Evolutionary conservation across 2,113 vertebrate genomes (phyloP).

Genomic region (Elephantulus edwardii): DNA sequence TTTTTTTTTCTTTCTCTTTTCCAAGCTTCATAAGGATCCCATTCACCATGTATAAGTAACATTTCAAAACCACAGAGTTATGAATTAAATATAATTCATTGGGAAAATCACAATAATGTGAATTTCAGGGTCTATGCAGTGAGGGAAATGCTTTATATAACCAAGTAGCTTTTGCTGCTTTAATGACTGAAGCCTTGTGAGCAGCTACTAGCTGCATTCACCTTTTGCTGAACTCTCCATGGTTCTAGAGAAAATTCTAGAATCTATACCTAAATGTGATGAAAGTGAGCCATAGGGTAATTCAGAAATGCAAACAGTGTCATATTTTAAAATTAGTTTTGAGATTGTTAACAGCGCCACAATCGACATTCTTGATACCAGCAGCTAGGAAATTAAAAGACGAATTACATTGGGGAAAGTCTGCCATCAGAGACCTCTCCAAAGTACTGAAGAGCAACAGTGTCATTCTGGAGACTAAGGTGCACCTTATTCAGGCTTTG

Average conservation of each 20-base stretch:
- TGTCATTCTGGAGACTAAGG: no score
- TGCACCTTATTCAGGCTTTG: no score
- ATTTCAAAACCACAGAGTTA: neutral
- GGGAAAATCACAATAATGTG: neutral
- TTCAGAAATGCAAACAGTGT: no score
- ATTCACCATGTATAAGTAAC: neutral
- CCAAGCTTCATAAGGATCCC: neutral
- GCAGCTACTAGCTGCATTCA: neutral
- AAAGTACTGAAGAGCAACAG: no score
- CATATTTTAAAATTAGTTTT: no score
- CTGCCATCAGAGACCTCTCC: no score
- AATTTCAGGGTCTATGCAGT: neutral
- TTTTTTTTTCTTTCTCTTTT: neutral
- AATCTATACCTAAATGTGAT: neutral
- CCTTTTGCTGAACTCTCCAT: neutral
- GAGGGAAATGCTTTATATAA: neutral
- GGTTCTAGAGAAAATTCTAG: slow-evolving; percentile 10
- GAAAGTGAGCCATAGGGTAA: neutral
- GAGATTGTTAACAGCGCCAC: no score
- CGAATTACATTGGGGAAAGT: no score
- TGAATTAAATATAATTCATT: neutral
- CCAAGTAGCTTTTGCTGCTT: neutral
- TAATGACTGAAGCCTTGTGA: neutral
- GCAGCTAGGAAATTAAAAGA: no score
- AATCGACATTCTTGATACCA: no score